Percentiles rank a stretch among this genome's conserved stretches.
These are phyloP conservation scores for Epirrita christyi DNA, from an alignment of 2,888 invertebrate species.

Conservation along the genomic window DNA sequence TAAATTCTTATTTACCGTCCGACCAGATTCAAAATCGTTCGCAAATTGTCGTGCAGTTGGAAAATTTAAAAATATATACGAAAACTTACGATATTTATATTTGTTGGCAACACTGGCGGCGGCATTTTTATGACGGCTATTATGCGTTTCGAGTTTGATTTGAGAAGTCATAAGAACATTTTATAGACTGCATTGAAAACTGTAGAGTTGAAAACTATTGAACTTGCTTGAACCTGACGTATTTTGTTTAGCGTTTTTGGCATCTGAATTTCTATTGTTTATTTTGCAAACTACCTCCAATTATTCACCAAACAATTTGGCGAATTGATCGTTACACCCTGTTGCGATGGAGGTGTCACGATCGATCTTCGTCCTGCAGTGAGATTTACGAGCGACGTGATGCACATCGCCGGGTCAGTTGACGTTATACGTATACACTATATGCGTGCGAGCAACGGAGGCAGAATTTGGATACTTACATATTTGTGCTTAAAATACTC, in stretches of 20 bases:
- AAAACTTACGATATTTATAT: conserved; percentile 34
- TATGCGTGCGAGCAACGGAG: not conserved
- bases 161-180: conserved; percentile 12
- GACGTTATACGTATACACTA: not conserved
- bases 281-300: conserved; percentile 37
- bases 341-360: conserved; percentile 53
- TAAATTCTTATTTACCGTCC: conserved; percentile 43
- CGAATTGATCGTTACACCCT: conserved; percentile 38
- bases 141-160: conserved; percentile 26
- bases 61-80: conserved; percentile 39
- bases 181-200: conserved; percentile 11
- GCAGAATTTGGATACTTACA: not conserved
- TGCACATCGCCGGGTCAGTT: conserved; percentile 53
- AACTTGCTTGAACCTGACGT: too few species aligned
- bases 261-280: conserved; percentile 6
- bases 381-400: conserved; percentile 68
- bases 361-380: conserved; percentile 65
- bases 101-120: conserved; percentile 28
- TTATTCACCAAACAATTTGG: conserved; percentile 41
- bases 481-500: too few species aligned
- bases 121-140: conserved; percentile 31
- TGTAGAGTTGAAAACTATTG: not conserved
- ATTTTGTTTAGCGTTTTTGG: not conserved
- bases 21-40: conserved; percentile 38
- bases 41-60: conserved; percentile 41